Evolutionary conservation across 2,797 vertebrate species (phyloP).

Genomic region (Periophthalmus magnuspinnatus): DNA sequence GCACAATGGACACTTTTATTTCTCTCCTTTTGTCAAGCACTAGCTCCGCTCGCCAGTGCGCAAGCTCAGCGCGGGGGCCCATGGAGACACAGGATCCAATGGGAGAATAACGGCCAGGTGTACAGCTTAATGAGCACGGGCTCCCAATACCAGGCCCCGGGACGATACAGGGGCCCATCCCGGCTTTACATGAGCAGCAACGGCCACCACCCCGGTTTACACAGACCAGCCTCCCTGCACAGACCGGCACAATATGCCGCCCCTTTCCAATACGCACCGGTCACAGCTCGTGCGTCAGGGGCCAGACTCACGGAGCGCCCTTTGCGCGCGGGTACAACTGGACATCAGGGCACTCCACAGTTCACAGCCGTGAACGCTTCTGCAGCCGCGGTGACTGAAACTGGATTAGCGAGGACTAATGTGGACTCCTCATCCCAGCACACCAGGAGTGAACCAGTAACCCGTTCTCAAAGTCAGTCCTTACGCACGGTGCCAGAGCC

Average conservation of each 20-base stretch:
- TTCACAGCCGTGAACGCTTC: conserved; percentile 25
- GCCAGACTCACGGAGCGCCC: conserved; percentile 42
- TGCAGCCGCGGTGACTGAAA: conserved; percentile 16
- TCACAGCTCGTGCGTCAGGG: conserved; percentile 29
- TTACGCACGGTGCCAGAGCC: conserved; percentile 27
- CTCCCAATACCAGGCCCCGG: conserved; percentile 63
- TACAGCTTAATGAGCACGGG: conserved; percentile 80
- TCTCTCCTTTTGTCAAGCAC: conserved; percentile 62
- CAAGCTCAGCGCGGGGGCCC: conserved; percentile 60
- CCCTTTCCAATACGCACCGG: conserved; percentile 22
- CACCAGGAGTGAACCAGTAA: conserved; percentile 3
- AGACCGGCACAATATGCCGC: not conserved
- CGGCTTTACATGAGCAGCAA: conserved; percentile 66
- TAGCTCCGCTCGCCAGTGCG: conserved; percentile 51
- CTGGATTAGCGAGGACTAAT: conserved; percentile 28
- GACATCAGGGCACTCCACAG: conserved; percentile 27
- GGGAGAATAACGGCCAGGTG: conserved; percentile 81
- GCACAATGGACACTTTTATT: conserved; percentile 58
- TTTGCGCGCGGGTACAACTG: conserved; percentile 13
- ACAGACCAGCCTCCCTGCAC: conserved; percentile 27
- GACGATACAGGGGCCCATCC: conserved; percentile 57
- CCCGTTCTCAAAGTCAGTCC: conserved; percentile 19
- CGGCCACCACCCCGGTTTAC: conserved; percentile 49
- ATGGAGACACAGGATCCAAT: conserved; percentile 79
- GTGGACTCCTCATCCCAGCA: conserved; percentile 16